These are phyloP conservation scores for Bucco capensis DNA, from an alignment of 2,113 vertebrate genomes.

Conservation along the genomic window DNA sequence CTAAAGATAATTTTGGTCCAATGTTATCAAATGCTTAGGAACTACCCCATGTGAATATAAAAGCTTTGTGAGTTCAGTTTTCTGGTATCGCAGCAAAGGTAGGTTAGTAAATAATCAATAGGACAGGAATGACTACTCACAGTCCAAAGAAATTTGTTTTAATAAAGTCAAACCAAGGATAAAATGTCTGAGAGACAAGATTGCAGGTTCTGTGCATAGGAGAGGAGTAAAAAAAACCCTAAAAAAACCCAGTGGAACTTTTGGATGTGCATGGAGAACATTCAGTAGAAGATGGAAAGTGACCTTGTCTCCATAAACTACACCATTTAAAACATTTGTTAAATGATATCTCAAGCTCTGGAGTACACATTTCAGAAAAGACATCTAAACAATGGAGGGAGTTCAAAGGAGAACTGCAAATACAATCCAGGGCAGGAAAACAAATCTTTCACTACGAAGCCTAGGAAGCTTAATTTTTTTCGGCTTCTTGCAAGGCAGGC, in stretches of 20 bases:
- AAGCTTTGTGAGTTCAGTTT: neutral
- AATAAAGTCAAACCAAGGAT: neutral
- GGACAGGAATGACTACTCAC: neutral
- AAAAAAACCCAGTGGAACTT: neutral
- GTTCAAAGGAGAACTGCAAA: neutral
- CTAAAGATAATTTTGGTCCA: neutral
- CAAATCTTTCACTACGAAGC: neutral
- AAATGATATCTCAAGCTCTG: neutral
- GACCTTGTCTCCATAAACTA: neutral
- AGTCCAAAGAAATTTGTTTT: neutral
- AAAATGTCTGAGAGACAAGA: neutral
- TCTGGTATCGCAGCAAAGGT: neutral
- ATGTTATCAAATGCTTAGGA: neutral
- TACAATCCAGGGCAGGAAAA: neutral
- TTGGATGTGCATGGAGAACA: neutral
- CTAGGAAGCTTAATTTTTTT: neutral
- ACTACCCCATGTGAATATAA: neutral
- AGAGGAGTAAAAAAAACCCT: neutral
- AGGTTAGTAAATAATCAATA: neutral
- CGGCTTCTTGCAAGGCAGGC: neutral
- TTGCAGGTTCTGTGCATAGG: neutral
- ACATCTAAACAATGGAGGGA: neutral
- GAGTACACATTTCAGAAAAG: neutral
- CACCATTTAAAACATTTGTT: neutral
- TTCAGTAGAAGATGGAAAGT: neutral